These are phyloP conservation scores for Apotomis betuletana DNA, from an alignment of 2,888 invertebrate species.

Conservation along the genomic window DNA sequence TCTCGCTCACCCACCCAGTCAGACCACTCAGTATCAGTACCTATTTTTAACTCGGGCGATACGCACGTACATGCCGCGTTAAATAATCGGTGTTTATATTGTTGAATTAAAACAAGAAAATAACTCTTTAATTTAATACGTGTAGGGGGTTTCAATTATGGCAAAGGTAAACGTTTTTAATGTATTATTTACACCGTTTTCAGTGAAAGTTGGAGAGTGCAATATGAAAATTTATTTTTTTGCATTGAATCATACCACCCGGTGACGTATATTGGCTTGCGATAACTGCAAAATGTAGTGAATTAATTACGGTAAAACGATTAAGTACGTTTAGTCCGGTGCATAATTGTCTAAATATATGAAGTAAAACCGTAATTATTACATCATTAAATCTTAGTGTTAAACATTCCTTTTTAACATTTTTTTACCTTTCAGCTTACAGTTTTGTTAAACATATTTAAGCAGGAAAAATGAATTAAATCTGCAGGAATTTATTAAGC, in stretches of 20 bases:
- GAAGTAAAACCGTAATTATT: too few species aligned
- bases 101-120: slow-evolving; percentile 61
- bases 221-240: slow-evolving; percentile 31
- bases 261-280: slow-evolving; percentile 60
- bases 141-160: slow-evolving; percentile 56
- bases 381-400: too few species aligned
- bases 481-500: not conserved
- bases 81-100: slow-evolving; percentile 61
- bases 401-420: too few species aligned
- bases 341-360: too few species aligned
- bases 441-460: too few species aligned
- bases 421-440: too few species aligned
- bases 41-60: slow-evolving; percentile 69
- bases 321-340: not conserved
- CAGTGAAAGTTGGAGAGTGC: slow-evolving; percentile 31
- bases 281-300: slow-evolving; percentile 20
- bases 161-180: slow-evolving; percentile 70
- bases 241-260: slow-evolving; percentile 59
- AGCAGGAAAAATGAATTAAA: not conserved
- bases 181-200: slow-evolving; percentile 26
- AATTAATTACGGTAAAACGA: slow-evolving; percentile 2
- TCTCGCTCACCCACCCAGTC: slow-evolving; percentile 44
- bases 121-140: slow-evolving; percentile 48
- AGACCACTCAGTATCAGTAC: slow-evolving; percentile 55
- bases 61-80: slow-evolving; percentile 56